Evolutionary conservation across 2,797 vertebrate species (phyloP), one percentile per base, ranked within the genome.

Genomic region (Nyctalus aviator): DNA sequence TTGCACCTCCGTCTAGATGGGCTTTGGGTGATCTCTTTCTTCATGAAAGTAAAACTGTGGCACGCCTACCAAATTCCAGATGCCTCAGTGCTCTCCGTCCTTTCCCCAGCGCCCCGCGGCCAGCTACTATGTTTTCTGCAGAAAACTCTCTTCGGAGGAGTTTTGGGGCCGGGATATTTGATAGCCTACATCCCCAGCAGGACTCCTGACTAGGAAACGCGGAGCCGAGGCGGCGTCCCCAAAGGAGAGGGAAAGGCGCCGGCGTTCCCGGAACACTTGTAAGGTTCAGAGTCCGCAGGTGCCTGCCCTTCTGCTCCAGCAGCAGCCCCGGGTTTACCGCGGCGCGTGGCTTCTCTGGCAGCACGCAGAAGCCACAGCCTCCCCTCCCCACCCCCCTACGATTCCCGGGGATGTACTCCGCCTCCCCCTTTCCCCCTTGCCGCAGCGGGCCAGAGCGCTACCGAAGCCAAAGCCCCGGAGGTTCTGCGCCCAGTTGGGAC

Each of bases 361-460:
- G 82, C 79, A 25, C 66, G 46, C 68, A 72, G 91, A 86, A 92
- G 73, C 62, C 57, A 21, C 69, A 75, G 25, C 71, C 48, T 53
- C 82, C 37, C 4, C 35, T 27, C 12, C 35, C 15, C 59, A 8
- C 15, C 72, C 1, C 3, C 5, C 17, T 23, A 5, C 3, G 4
- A 64, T 83, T 71, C 41, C 30, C 72, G 75, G 73, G 44, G 71
- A 55, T 30, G 93, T 50, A 59, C 78, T 9, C 44, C 2, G 4
- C 41, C 37, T 23, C 23, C 30, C 20, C 8, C 44, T 2, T 2
- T 1, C 44, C 27, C 27, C 15, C 0, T 15, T 1, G 2, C n/a
- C 3, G 64, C 64, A 18, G 17, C 9, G 3, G 6, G n/a, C 44
- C 15, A 2, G 41, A 78, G 30, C 30, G 48, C 37, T 6, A 41